Evolutionary conservation across 1,140 invertebrate genomes (phyloP).

Genomic region (Spodoptera frugiperda): DNA sequence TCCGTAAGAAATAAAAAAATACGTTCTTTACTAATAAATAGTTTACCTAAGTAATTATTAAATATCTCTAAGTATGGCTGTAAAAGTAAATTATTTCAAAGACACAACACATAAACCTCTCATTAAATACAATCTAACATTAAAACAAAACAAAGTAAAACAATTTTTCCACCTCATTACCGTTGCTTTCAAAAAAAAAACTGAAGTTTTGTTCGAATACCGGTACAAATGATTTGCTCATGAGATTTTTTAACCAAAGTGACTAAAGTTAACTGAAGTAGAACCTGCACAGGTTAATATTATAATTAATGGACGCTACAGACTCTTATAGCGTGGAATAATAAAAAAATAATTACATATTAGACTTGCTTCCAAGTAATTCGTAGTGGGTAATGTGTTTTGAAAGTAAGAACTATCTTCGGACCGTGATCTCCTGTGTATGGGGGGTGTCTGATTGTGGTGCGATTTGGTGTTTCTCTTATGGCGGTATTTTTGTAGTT

Average conservation of each 20-base stretch:
- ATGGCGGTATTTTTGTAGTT: too few relatives aligned
- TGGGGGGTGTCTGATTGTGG: constrained; percentile 30
- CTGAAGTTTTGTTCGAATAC: not conserved
- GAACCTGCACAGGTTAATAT: constrained; percentile 70
- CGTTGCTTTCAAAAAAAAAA: not conserved
- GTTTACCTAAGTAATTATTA: too few relatives aligned
- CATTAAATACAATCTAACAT: too few relatives aligned
- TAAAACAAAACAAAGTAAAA: not conserved
- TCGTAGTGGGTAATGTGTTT: constrained; percentile 58
- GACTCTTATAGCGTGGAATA: constrained; percentile 63
- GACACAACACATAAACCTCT: too few relatives aligned
- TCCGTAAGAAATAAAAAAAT: too few relatives aligned
- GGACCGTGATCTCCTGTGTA: constrained; percentile 31
- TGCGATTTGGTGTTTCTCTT: not conserved
- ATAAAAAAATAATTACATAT: constrained; percentile 75
- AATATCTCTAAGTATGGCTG: too few relatives aligned
- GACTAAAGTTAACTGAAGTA: constrained; percentile 62
- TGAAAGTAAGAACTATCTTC: constrained; percentile 51
- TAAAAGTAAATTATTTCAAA: not conserved
- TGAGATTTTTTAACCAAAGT: constrained; percentile 26
- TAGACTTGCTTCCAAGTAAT: constrained; percentile 59
- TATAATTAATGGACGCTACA: constrained; percentile 68
- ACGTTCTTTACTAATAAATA: too few relatives aligned
- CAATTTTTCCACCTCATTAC: constrained; percentile 41
- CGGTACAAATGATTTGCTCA: not conserved